These are phyloP conservation scores for Zootermopsis nevadensis DNA, from an alignment of 2,888 invertebrate genomes.

Conservation along the genomic window DNA sequence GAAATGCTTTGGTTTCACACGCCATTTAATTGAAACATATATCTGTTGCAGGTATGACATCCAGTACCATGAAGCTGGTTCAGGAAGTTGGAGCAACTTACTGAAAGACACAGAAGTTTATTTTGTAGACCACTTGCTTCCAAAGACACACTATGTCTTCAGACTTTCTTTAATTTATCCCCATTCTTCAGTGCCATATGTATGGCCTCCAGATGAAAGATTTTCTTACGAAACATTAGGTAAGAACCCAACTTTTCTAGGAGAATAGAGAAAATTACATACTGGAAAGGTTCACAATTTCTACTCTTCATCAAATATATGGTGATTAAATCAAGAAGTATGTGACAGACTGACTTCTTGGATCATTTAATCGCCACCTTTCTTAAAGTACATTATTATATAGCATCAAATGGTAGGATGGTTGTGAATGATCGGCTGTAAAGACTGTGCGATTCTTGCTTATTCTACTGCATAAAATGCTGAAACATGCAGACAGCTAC, in stretches of 20 bases:
- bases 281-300: neutral
- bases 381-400: too few species aligned
- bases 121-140: constrained; percentile 67
- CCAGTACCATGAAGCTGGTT: constrained; percentile 66
- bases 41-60: constrained; percentile 59
- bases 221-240: constrained; percentile 83
- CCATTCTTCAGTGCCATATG: constrained; percentile 68
- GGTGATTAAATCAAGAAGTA: too few species aligned
- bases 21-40: too few species aligned
- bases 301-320: too few species aligned
- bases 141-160: constrained; percentile 83
- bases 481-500: too few species aligned
- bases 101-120: constrained; percentile 39
- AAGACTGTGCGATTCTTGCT: too few species aligned
- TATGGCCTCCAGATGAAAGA: constrained; percentile 78
- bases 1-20: too few species aligned
- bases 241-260: constrained; percentile 59
- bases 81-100: constrained; percentile 62
- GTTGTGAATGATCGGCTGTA: too few species aligned
- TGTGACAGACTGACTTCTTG: too few species aligned
- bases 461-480: too few species aligned
- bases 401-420: neutral
- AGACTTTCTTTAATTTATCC: constrained; percentile 73
- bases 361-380: too few species aligned
- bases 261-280: too few species aligned